Percentiles rank a stretch among this genome's conserved stretches.
Evolutionary conservation across 2,113 vertebrate species (phyloP).

Genomic region (Saimiri boliviensis): DNA sequence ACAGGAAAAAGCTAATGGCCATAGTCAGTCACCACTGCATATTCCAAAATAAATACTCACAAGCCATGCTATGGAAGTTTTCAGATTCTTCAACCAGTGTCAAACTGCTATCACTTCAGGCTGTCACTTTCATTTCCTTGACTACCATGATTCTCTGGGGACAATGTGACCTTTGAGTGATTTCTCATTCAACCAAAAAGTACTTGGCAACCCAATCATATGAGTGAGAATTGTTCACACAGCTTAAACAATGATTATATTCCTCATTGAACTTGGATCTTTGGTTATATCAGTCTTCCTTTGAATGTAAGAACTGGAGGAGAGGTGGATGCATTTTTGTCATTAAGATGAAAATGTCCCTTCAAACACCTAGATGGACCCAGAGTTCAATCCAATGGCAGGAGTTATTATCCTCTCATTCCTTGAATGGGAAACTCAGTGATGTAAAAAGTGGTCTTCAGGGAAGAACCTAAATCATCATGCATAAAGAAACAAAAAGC

Average conservation of each 20-base stretch:
- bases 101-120: fast-evolving
- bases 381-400: neutral
- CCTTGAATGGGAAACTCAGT: neutral
- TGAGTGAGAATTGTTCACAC: fast-evolving
- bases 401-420: neutral
- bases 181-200: neutral
- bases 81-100: neutral
- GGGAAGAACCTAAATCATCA: neutral
- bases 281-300: neutral
- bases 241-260: fast-evolving
- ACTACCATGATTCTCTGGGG: fast-evolving
- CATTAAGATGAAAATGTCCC: neutral
- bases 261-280: neutral
- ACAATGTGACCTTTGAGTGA: neutral
- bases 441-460: conserved; percentile 7
- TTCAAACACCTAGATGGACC: neutral
- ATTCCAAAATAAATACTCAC: neutral
- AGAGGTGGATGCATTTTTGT: conserved; percentile 34
- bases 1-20: conserved; percentile 62
- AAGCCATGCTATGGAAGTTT: neutral
- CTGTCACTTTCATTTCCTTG: neutral
- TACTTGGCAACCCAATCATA: neutral
- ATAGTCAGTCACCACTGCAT: conserved; percentile 46
- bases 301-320: neutral
- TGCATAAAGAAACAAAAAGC: neutral